Conservation (phyloP, 2,888 invertebrate genomes). For the Mallateleia sp. region DNA sequence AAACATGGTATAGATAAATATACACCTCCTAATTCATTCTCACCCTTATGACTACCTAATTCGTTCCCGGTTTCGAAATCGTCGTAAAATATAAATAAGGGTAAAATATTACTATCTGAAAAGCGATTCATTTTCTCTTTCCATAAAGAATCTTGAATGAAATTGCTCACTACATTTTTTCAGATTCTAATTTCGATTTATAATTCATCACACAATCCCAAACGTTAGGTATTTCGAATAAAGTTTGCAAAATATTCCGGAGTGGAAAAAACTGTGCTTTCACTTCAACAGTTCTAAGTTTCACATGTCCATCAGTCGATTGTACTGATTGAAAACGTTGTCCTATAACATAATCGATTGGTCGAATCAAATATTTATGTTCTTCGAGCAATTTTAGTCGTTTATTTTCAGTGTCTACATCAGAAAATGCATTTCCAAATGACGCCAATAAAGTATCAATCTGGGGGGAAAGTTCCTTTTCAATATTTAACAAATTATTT, state of each 20-base stretch:
- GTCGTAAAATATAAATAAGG: slow-evolving; percentile 54
- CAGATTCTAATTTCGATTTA: slow-evolving; percentile 2
- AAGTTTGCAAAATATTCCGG: slow-evolving; percentile 49
- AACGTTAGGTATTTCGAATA: slow-evolving; percentile 49
- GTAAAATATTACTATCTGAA: slow-evolving; percentile 2
- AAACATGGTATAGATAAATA: slow-evolving; percentile 60
- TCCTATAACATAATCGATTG: slow-evolving; percentile 33
- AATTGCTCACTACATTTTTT: slow-evolving; percentile 24
- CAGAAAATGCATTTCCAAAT: slow-evolving; percentile 25
- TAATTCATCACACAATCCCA: slow-evolving; percentile 13
- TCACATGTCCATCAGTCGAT: slow-evolving; percentile 9
- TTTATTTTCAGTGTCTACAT: slow-evolving; percentile 19
- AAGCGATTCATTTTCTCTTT: neutral
- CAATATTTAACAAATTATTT: neutral
- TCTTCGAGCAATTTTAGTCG: slow-evolving; percentile 32
- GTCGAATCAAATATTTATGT: slow-evolving; percentile 4
- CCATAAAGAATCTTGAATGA: slow-evolving; percentile 34
- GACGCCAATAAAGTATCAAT: neutral
- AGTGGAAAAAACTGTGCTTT: slow-evolving; percentile 56
- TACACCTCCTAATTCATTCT: slow-evolving; percentile 59
- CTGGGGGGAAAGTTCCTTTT: no score
- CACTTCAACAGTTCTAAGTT: slow-evolving; percentile 7
- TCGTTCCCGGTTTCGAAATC: slow-evolving; percentile 58
- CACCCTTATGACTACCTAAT: slow-evolving; percentile 66
- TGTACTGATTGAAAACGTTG: slow-evolving; percentile 8